Conservation (phyloP, 2,113 vertebrate species). For the Egretta garzetta region DNA sequence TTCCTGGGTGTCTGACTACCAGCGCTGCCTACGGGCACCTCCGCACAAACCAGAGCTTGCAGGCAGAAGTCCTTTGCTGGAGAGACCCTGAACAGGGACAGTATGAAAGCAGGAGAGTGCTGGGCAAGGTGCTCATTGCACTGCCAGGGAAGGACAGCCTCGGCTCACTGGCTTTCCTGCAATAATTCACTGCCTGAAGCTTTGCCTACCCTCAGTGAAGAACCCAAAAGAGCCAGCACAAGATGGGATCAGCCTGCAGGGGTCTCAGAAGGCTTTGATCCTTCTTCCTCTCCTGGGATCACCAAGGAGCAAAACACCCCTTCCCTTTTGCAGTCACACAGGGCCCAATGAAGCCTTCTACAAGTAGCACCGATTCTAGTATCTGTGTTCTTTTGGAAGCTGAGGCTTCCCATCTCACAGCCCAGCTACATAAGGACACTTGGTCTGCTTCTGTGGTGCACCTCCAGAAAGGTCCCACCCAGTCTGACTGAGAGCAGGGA, state of each 20-base stretch:
- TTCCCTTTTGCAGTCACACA: background rate
- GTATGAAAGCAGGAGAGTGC: background rate
- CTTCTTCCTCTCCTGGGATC: background rate
- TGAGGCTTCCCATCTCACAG: background rate
- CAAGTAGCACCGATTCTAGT: background rate
- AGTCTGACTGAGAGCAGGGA: background rate
- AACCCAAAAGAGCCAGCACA: background rate
- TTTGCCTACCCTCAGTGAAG: background rate
- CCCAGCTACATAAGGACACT: background rate
- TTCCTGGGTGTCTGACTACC: background rate
- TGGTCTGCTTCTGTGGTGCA: accelerated
- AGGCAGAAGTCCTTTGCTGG: background rate
- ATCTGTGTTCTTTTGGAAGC: background rate
- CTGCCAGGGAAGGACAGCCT: background rate
- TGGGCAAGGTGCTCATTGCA: background rate
- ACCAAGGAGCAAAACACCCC: background rate
- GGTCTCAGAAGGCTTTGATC: background rate
- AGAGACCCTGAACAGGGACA: background rate
- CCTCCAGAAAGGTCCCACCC: background rate
- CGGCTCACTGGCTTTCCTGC: background rate
- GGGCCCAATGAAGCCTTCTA: background rate
- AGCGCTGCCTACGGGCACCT: background rate
- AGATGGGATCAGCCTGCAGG: background rate
- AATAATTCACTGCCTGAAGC: background rate
- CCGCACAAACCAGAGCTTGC: background rate